These are phyloP conservation scores for Esox lucius DNA, from an alignment of 2,797 vertebrate species.

Conservation along the genomic window DNA sequence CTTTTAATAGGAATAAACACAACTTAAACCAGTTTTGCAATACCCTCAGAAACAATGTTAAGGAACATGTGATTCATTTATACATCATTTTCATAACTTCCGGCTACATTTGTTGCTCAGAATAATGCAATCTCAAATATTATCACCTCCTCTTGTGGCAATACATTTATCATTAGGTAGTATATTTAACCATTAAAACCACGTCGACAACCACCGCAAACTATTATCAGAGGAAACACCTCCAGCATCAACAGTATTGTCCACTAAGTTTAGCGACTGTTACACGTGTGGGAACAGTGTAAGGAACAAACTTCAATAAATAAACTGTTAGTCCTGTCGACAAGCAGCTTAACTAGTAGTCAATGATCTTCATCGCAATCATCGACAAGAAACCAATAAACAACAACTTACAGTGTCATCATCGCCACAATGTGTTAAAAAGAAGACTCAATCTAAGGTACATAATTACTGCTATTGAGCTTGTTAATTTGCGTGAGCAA, in stretches of 20 bases:
- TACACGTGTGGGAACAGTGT: background rate
- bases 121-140: background rate
- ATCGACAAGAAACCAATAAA: background rate
- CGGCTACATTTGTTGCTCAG: background rate
- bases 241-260: background rate
- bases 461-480: background rate
- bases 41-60: background rate
- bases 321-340: background rate
- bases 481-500: conserved; percentile 12
- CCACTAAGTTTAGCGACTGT: background rate
- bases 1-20: background rate
- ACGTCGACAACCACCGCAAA: background rate
- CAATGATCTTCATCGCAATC: background rate
- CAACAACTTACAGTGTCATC: background rate
- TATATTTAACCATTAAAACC: background rate
- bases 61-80: background rate
- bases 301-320: background rate
- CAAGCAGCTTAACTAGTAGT: background rate
- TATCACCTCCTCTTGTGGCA: background rate
- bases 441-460: background rate
- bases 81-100: background rate
- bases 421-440: background rate
- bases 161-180: background rate
- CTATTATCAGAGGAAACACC: background rate
- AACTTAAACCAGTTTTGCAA: background rate